Base-by-base conservation (phyloP, 2,113 vertebrate genomes). In the Malurus alboscapulatus region DNA sequence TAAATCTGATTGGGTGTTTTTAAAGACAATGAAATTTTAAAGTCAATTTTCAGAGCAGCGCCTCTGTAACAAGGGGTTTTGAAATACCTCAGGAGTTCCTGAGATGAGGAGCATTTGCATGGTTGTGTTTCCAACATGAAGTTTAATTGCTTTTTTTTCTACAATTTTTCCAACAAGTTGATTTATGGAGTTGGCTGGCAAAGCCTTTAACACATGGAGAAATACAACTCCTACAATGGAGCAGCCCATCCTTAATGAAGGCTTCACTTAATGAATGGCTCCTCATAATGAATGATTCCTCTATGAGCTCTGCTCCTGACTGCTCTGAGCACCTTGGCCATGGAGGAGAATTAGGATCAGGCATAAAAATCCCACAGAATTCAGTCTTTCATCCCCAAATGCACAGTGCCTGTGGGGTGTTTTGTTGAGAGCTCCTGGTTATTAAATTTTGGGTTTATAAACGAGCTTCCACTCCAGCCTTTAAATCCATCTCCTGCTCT, bases 401-500 rank as follows among this genome's bases (percentile, higher is more conserved):
- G 32, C 26, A 8, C 29, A 14, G 42, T 36, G 29, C 38, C 38
- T 17, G 5, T 5, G 7, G 7, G 14, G 21, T 1, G 0, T 61
- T 78, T 62, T 40, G 12, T 22, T 48, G 42, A 14, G 29, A n/a
- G n/a, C 29, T 78, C 14, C 36, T 51, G 34, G 20, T 71, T 40
- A 9, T 48, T 26, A 26, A 36, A 66, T 6, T 17, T 68, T 29
- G 11, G 10, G 3, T 75, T 87, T 71, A 4, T n/a, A 57, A 29
- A 25, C 2, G 61, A 67, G 29, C 36, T 84, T 93, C 82, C 73
- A 63, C 50, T 47, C 50, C 12, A 34, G 42, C 48, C 77, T 77
- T 96, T 73, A 30, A 48, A 93, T 79, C 65, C 32, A 30, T 26
- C 80, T 95, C 86, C 48, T 57, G 67, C 63, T 58, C 79, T 85